A percentile compares a stretch with the other conserved stretches of the same genome.
Evolutionary conservation across 2,797 vertebrate genomes (phyloP).

Genomic region (Ispidina lecontei): DNA sequence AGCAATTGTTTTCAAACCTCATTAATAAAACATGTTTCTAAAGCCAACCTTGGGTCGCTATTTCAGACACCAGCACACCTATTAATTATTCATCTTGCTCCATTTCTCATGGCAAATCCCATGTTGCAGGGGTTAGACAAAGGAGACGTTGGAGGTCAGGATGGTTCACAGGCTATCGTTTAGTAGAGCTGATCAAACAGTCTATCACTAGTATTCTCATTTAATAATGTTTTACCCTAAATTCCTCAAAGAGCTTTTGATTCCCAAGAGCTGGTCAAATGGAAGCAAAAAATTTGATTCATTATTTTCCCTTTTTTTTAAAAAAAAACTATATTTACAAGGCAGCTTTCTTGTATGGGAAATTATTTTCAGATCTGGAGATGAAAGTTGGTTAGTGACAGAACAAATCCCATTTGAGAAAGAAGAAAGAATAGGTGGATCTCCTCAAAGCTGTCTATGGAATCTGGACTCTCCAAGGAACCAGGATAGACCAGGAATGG

Average conservation of each 20-base stretch:
- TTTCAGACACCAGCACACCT: slow-evolving; percentile 23
- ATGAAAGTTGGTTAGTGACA: not conserved
- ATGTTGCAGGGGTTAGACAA: slow-evolving; percentile 39
- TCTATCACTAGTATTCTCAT: not conserved
- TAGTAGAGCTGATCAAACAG: not conserved
- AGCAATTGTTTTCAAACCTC: slow-evolving; percentile 59
- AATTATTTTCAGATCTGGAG: not conserved
- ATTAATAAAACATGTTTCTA: slow-evolving; percentile 60
- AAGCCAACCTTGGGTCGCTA: slow-evolving; percentile 36
- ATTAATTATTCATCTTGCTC: slow-evolving; percentile 63
- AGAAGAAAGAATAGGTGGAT: not conserved
- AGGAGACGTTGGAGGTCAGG: slow-evolving; percentile 36
- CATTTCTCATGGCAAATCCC: slow-evolving; percentile 48
- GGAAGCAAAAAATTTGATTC: not conserved
- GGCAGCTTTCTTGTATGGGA: not conserved
- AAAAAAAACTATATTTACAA: not conserved
- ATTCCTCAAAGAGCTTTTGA: not conserved
- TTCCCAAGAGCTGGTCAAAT: not conserved
- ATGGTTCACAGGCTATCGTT: not conserved
- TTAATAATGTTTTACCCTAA: slow-evolving; percentile 14
- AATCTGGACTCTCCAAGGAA: not conserved
- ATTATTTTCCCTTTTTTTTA: not conserved
- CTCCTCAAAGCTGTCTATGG: not conserved
- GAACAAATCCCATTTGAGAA: not conserved
- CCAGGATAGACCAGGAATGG: not conserved